phyloP scores from a whole-genome alignment of 2,113 vertebrate species.

The Mus pahari region DNA sequence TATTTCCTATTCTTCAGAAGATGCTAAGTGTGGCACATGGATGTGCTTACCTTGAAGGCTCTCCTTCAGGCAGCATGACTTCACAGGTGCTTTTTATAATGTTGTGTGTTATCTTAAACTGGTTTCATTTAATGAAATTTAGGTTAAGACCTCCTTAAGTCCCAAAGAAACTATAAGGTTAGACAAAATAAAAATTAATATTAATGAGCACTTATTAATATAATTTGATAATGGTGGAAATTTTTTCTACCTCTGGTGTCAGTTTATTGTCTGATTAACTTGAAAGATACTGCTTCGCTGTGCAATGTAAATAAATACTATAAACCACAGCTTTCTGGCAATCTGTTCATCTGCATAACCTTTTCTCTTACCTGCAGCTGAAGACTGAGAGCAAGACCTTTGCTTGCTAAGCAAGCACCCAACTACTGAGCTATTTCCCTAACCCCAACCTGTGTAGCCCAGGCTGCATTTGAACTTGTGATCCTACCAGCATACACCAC shows the following conservation, averaged over 20 bases:
- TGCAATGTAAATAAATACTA: not conserved
- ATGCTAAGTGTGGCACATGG: not conserved
- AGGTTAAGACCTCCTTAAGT: not conserved
- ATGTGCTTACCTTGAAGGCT: not conserved
- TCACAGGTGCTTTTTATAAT: not conserved
- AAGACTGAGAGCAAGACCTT: not conserved
- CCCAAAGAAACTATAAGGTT: not conserved
- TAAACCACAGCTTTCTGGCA: not conserved
- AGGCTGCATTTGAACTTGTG: not conserved
- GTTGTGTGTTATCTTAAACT: not conserved
- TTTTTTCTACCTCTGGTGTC: not conserved
- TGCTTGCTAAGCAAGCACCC: too few relatives aligned
- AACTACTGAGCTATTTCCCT: not conserved
- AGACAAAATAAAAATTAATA: not conserved
- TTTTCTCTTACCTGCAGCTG: not conserved
- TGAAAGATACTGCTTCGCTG: not conserved
- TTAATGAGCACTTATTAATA: not conserved
- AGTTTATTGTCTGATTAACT: slow-evolving; percentile 3
- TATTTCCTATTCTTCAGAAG: not conserved
- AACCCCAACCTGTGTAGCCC: not conserved
- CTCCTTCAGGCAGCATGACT: not conserved
- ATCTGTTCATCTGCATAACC: not conserved
- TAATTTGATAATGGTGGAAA: not conserved
- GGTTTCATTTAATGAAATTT: not conserved
- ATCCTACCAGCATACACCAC: too few relatives aligned